Evolutionary conservation across 2,113 vertebrate species (phyloP).

Genomic region (Numida meleagris): DNA sequence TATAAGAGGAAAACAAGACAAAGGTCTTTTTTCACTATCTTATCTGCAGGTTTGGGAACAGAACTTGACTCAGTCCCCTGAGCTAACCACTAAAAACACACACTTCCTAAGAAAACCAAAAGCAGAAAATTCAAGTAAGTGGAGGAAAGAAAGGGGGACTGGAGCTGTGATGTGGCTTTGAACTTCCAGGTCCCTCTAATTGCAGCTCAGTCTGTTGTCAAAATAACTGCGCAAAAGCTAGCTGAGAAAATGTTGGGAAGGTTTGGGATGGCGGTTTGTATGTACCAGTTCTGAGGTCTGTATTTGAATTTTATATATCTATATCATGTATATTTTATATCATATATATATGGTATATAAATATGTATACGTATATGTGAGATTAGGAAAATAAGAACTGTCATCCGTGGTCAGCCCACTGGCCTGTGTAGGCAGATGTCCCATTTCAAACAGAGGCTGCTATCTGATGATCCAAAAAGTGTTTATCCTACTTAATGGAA

Average conservation of each 20-base stretch:
- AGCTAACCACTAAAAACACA: not conserved
- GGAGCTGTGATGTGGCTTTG: not conserved
- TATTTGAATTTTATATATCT: not conserved
- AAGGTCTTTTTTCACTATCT: not conserved
- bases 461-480: not conserved
- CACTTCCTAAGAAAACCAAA: not conserved
- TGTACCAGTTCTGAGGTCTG: not conserved
- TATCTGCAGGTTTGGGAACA: not conserved
- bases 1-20: not conserved
- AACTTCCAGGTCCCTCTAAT: conserved; percentile 5
- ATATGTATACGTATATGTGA: not conserved
- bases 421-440: not conserved
- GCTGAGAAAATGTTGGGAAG: not conserved
- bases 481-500: not conserved
- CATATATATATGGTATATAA: not conserved
- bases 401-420: not conserved
- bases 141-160: not conserved
- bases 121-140: conserved; percentile 1
- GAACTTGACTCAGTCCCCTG: not conserved
- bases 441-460: not conserved
- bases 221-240: not conserved
- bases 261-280: not conserved
- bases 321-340: not conserved
- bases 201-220: conserved; percentile 2
- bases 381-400: not conserved